These are phyloP conservation scores for Urophycis tenuis DNA, from an alignment of 2,797 vertebrate genomes.

Conservation along the genomic window DNA sequence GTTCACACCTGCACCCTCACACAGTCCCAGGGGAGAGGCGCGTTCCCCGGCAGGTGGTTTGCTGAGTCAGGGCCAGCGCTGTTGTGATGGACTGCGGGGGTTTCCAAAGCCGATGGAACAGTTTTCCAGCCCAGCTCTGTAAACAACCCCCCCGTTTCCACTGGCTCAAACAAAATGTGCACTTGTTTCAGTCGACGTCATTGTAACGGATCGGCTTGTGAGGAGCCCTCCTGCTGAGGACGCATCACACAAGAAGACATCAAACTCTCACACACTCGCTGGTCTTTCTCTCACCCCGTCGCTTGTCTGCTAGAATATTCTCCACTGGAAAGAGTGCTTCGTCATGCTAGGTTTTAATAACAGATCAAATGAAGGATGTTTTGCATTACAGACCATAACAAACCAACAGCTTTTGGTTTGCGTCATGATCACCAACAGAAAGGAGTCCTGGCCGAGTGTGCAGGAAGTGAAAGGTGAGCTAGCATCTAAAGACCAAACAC, in stretches of 20 bases:
- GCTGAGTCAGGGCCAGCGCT: conserved; percentile 26
- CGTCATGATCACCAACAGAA: too few relatives aligned
- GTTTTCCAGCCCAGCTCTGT: conserved; percentile 47
- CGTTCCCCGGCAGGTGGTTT: conserved; percentile 5
- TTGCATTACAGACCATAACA: not conserved
- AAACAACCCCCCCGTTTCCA: conserved; percentile 40
- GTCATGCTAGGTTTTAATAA: not conserved
- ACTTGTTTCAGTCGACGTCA: not conserved
- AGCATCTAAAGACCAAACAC: too few relatives aligned
- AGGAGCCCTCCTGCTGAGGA: too few relatives aligned
- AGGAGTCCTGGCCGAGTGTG: not conserved
- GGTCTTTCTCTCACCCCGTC: too few relatives aligned
- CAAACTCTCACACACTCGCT: too few relatives aligned
- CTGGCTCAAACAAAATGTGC: conserved; percentile 35
- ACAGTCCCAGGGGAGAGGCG: conserved; percentile 3
- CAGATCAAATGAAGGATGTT: not conserved
- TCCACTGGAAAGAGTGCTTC: too few relatives aligned
- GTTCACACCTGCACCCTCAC: conserved; percentile 20
- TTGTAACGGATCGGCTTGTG: not conserved
- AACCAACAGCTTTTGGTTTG: too few relatives aligned
- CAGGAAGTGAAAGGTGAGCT: not conserved
- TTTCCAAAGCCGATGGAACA: conserved; percentile 41
- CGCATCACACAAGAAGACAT: too few relatives aligned
- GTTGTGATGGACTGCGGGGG: conserved; percentile 28
- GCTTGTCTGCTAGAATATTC: too few relatives aligned